Percentiles rank a stretch among this genome's conserved stretches.
Evolutionary conservation across 2,113 vertebrate species (phyloP).

Genomic region (Proteles cristata): DNA sequence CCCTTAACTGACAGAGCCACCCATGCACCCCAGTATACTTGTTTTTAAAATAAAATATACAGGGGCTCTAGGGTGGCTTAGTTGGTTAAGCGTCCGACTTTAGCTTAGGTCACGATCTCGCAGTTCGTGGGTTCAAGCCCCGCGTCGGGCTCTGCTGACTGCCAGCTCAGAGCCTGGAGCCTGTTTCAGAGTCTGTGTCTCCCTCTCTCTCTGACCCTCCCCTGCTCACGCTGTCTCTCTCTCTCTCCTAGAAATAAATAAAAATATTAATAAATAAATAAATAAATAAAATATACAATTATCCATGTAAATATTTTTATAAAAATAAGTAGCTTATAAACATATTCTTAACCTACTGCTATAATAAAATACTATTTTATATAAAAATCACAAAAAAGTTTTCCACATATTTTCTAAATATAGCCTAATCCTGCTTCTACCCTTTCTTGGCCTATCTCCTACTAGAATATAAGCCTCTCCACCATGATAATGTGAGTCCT

Average conservation of each 20-base stretch:
- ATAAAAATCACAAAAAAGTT: constrained; percentile 4
- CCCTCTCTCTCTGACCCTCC: too few relatives aligned
- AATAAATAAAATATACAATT: constrained; percentile 42
- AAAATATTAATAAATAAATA: too few relatives aligned
- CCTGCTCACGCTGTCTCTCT: too few relatives aligned
- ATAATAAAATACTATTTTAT: constrained; percentile 35
- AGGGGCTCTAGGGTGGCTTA: too few relatives aligned
- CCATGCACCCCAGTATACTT: not conserved
- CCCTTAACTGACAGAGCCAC: not conserved
- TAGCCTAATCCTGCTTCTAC: not conserved
- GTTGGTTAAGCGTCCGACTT: too few relatives aligned
- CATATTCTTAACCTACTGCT: not conserved
- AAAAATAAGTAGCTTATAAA: constrained; percentile 37
- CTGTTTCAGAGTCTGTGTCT: too few relatives aligned
- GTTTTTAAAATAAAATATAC: constrained; percentile 20
- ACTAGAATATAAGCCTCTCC: not conserved
- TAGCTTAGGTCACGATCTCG: too few relatives aligned
- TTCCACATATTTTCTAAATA: not conserved
- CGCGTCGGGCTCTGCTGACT: too few relatives aligned
- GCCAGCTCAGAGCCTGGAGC: too few relatives aligned
- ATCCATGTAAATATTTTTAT: constrained; percentile 34
- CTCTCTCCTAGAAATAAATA: too few relatives aligned
- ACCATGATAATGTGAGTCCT: not conserved
- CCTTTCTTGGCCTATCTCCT: not conserved
- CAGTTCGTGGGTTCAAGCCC: too few relatives aligned